These are phyloP conservation scores for Tupaia chinensis DNA, from an alignment of 2,113 vertebrate genomes.

Conservation along the genomic window DNA sequence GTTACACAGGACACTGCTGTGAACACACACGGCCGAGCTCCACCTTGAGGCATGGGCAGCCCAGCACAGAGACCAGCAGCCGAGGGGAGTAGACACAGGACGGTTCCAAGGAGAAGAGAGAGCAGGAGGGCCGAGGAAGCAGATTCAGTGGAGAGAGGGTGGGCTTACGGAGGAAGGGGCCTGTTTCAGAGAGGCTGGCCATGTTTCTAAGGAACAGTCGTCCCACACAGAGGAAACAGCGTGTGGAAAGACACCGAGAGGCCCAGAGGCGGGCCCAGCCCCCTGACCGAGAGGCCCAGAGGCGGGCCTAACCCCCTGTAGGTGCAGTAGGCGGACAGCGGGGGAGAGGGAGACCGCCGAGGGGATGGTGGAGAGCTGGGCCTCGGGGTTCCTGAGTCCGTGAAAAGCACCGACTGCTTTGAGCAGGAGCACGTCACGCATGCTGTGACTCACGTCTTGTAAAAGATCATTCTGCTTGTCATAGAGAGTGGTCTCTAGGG, in stretches of 20 bases:
- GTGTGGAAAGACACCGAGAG: fast-evolving
- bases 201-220: background rate
- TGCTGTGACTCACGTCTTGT: background rate
- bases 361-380: fast-evolving
- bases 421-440: background rate
- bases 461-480: background rate
- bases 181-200: fast-evolving
- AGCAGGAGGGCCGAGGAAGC: fast-evolving
- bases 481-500: background rate
- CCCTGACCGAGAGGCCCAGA: too few species aligned
- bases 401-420: background rate
- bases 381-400: background rate
- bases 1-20: background rate
- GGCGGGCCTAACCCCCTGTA: background rate
- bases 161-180: background rate
- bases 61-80: background rate
- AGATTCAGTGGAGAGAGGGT: fast-evolving
- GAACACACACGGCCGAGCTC: background rate
- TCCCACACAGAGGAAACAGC: background rate
- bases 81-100: background rate
- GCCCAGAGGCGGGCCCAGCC: fast-evolving
- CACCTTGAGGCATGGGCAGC: background rate
- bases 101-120: fast-evolving
- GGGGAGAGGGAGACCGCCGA: fast-evolving
- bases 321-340: fast-evolving